Conservation (phyloP, 2,888 invertebrate species). For the Lasioglossum lativentre region DNA sequence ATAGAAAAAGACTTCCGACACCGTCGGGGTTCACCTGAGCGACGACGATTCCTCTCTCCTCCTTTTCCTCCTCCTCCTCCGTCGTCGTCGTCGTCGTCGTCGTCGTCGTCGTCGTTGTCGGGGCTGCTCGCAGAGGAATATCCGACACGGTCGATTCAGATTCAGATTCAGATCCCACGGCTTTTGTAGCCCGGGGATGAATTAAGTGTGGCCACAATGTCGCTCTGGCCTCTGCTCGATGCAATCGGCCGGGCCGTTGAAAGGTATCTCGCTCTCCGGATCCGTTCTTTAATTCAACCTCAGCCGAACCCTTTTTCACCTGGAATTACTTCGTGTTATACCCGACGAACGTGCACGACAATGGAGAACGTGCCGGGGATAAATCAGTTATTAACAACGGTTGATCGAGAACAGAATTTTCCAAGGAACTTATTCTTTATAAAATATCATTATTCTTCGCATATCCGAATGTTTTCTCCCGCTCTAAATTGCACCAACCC, state of each 20-base stretch:
- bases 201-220: conserved; percentile 64
- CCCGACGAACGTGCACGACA: background rate
- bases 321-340: conserved; percentile 7
- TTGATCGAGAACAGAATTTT: background rate
- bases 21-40: conserved; percentile 59
- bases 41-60: conserved; percentile 52
- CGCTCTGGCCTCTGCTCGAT: conserved; percentile 44
- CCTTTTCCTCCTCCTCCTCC: background rate
- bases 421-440: too few relatives aligned
- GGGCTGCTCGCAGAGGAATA: conserved; percentile 42
- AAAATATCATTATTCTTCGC: too few relatives aligned
- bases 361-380: background rate
- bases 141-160: conserved; percentile 61
- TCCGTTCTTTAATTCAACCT: conserved; percentile 8
- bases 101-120: background rate
- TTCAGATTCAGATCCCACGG: conserved; percentile 16
- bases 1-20: conserved; percentile 79
- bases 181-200: conserved; percentile 59
- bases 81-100: background rate
- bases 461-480: too few relatives aligned
- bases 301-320: background rate
- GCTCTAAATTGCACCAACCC: background rate
- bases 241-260: conserved; percentile 63
- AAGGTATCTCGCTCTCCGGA: conserved; percentile 39
- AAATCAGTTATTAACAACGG: background rate